Percentiles rank a stretch among this genome's conserved stretches.
Conservation (phyloP, 2,888 invertebrate genomes). For the Rhagophthalmus giganteus region DNA sequence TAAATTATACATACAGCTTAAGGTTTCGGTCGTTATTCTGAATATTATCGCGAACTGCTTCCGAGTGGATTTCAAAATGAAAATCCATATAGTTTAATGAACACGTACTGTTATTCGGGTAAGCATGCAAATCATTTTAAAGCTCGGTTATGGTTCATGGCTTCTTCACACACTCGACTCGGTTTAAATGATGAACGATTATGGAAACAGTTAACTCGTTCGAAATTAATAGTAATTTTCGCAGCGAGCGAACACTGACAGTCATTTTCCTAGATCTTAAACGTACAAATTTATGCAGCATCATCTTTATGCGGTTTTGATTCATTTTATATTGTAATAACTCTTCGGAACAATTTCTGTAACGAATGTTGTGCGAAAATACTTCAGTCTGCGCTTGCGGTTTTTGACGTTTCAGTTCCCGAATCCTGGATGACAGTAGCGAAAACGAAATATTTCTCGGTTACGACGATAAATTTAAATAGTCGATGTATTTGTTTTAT, state of each 20-base stretch:
- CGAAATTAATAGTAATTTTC: slow-evolving; percentile 9
- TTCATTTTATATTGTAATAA: slow-evolving; percentile 5
- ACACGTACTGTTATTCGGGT: not conserved
- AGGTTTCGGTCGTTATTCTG: too few relatives aligned
- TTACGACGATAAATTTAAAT: too few relatives aligned
- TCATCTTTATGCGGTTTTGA: slow-evolving; percentile 9
- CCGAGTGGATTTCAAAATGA: too few relatives aligned
- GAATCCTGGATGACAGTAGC: too few relatives aligned
- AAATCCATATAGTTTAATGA: too few relatives aligned
- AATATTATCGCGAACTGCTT: too few relatives aligned
- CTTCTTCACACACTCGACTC: not conserved
- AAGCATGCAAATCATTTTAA: not conserved
- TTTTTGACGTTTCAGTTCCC: too few relatives aligned
- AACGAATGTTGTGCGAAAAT: not conserved
- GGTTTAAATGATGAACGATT: not conserved
- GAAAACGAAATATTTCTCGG: too few relatives aligned
- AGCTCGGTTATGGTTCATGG: not conserved
- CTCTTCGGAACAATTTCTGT: not conserved
- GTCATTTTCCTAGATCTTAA: not conserved
- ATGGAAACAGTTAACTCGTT: slow-evolving; percentile 1
- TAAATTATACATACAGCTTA: too few relatives aligned
- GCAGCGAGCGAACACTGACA: slow-evolving; percentile 6
- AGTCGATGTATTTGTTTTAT: too few relatives aligned
- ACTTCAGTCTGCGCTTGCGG: not conserved
- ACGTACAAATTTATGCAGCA: slow-evolving; percentile 13